Evolutionary conservation across 2,113 vertebrate species (phyloP).

Genomic region (Catharus minimus): DNA sequence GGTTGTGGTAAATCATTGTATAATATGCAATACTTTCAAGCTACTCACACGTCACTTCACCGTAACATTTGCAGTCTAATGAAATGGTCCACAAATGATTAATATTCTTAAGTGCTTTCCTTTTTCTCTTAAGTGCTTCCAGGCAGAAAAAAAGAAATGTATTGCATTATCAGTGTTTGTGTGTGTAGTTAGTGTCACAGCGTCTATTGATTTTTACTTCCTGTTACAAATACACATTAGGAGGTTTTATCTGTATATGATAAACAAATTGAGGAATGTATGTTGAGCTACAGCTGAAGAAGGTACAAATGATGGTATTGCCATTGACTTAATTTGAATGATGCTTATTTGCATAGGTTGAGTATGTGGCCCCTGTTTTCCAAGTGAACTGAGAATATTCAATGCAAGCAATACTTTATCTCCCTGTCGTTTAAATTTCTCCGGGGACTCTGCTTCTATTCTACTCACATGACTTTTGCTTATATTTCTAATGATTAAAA

Average conservation of each 20-base stretch:
- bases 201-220: constrained; percentile 61
- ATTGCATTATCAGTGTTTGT: constrained; percentile 45
- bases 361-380: background rate
- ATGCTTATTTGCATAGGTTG: constrained; percentile 26
- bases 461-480: background rate
- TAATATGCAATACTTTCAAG: constrained; percentile 44
- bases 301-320: background rate
- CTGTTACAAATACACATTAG: constrained; percentile 31
- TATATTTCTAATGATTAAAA: constrained; percentile 19
- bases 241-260: constrained; percentile 5
- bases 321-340: background rate
- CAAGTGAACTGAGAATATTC: background rate
- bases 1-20: constrained; percentile 46
- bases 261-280: constrained; percentile 31
- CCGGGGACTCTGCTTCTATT: background rate
- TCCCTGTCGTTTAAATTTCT: background rate
- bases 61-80: constrained; percentile 34
- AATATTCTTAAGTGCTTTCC: constrained; percentile 66
- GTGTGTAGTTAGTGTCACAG: constrained; percentile 33
- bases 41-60: constrained; percentile 46
- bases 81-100: constrained; percentile 63
- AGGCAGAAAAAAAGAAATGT: constrained; percentile 41
- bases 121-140: constrained; percentile 59
- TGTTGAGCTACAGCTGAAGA: background rate
- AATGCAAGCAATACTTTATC: background rate